Percentiles rank a stretch among this genome's conserved stretches.
Evolutionary conservation across 2,797 vertebrate genomes (phyloP).

Genomic region (Erithacus rubecula): DNA sequence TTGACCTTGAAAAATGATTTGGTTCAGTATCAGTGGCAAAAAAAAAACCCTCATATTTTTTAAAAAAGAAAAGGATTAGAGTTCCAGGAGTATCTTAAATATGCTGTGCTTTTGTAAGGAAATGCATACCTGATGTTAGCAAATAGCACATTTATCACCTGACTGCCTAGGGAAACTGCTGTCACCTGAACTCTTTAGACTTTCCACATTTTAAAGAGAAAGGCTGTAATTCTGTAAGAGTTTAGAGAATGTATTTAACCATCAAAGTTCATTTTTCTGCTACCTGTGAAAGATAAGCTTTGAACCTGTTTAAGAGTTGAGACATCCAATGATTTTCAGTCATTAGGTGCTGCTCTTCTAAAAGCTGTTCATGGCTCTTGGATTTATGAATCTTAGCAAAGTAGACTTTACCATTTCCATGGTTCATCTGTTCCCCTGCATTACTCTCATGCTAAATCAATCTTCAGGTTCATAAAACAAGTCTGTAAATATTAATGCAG

Average conservation of each 20-base stretch:
- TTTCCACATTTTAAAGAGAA: not conserved
- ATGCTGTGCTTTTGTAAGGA: not conserved
- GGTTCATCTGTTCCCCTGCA: not conserved
- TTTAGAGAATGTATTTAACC: not conserved
- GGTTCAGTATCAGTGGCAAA: not conserved
- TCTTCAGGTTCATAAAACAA: not conserved
- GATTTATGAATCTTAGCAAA: not conserved
- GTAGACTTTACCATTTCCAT: not conserved
- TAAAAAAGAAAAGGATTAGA: not conserved
- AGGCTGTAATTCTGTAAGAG: not conserved
- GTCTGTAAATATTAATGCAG: slow-evolving; percentile 23
- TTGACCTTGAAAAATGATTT: not conserved
- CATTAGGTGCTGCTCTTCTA: not conserved
- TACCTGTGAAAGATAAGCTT: not conserved
- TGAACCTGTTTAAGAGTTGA: not conserved
- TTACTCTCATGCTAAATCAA: not conserved
- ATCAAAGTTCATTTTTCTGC: not conserved
- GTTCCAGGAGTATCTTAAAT: not conserved
- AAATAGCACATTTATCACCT: not conserved
- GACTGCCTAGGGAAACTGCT: not conserved
- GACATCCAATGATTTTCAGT: not conserved
- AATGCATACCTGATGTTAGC: not conserved
- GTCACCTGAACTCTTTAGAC: not conserved
- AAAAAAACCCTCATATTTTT: not conserved
- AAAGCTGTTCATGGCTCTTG: not conserved